phyloP scores from a whole-genome alignment of 2,113 vertebrate genomes.

The human (Homo sapiens) region DNA sequence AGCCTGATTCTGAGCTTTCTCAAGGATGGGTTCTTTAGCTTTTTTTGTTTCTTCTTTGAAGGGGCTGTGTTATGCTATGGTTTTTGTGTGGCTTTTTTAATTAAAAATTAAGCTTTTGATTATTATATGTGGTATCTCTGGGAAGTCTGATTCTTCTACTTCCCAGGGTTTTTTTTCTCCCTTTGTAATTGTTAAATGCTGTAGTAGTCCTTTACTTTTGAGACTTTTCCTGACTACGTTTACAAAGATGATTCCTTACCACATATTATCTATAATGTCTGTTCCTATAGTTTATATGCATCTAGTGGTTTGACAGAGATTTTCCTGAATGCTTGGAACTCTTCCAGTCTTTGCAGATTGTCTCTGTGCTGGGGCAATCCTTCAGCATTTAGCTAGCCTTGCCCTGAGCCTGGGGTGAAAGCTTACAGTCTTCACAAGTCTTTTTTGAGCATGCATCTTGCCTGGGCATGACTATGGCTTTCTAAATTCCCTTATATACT shows the following conservation, averaged over 20 bases:
- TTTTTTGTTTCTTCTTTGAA: not conserved
- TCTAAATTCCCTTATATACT: not conserved
- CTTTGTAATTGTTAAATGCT: not conserved
- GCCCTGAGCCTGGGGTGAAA: not conserved
- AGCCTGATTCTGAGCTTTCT: not conserved
- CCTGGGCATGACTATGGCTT: not conserved
- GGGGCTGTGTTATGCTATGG: not conserved
- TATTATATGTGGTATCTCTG: not conserved
- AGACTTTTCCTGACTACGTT: not conserved
- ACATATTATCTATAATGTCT: not conserved
- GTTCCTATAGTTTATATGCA: not conserved
- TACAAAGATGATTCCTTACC: not conserved
- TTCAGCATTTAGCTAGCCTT: not conserved
- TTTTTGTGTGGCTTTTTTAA: not conserved
- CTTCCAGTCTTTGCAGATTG: not conserved
- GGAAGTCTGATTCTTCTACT: not conserved
- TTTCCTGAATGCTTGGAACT: not conserved
- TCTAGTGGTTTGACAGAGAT: not conserved
- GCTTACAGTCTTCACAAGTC: not conserved
- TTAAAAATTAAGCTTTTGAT: not conserved
- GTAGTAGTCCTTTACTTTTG: not conserved
- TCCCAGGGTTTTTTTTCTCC: not conserved
- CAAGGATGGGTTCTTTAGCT: not conserved
- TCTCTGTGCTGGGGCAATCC: not conserved
- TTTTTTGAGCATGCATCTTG: not conserved